These are phyloP conservation scores for human (Homo sapiens) DNA, from an alignment of 2,113 vertebrate species.

Conservation along the genomic window DNA sequence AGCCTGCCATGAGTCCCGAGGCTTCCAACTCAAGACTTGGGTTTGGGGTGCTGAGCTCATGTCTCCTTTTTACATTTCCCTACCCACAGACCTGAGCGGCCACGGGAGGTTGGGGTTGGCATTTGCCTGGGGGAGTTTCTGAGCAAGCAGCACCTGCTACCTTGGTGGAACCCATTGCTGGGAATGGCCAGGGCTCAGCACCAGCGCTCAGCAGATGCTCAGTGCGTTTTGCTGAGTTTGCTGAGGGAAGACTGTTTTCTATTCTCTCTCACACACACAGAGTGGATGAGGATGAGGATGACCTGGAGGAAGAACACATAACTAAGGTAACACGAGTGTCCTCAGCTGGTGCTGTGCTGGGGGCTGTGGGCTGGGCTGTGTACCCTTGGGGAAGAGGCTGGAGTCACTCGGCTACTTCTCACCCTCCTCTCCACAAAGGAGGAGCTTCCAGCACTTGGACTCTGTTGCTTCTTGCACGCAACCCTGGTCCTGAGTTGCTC, in stretches of 20 bases:
- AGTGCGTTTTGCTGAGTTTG: background rate
- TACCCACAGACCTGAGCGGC: background rate
- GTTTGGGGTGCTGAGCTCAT: too few relatives aligned
- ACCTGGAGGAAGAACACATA: slow-evolving; percentile 94
- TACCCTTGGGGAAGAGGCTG: accelerated
- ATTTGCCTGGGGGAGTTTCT: background rate
- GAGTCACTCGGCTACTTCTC: background rate
- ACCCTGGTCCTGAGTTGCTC: background rate
- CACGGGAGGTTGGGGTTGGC: background rate
- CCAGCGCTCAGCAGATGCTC: accelerated
- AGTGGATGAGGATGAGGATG: slow-evolving; percentile 87
- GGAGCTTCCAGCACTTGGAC: background rate
- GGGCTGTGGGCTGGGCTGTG: background rate
- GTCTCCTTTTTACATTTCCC: background rate
- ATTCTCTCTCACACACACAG: slow-evolving; percentile 69
- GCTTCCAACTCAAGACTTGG: background rate
- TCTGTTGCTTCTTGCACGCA: too few relatives aligned
- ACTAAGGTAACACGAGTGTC: slow-evolving; percentile 88
- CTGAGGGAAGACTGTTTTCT: slow-evolving; percentile 10
- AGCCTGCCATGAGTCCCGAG: background rate
- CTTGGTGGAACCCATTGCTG: background rate
- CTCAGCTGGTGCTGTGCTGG: background rate
- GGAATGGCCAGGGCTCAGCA: background rate
- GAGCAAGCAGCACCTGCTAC: background rate
- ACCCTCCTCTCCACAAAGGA: background rate